phyloP scores from a whole-genome alignment of 2,888 invertebrate genomes.

The Drosophila subsilvestris region DNA sequence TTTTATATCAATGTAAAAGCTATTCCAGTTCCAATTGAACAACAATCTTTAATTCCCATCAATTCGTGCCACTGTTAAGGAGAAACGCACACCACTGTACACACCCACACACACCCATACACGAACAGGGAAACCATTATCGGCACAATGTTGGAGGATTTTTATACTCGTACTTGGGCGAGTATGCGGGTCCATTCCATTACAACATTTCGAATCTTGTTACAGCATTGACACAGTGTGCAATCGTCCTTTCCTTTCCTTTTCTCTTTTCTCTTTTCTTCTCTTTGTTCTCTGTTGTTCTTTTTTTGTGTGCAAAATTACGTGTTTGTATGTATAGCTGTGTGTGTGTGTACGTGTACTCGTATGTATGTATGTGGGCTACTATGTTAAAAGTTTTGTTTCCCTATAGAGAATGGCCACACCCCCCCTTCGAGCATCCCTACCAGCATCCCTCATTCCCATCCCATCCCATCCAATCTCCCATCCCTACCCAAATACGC shows the following conservation, averaged over 20 bases:
- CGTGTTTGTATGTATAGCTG: conserved; percentile 27
- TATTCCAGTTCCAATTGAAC: neutral
- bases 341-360: conserved; percentile 18
- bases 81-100: neutral
- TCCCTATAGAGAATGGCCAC: conserved; percentile 36
- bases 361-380: conserved; percentile 63
- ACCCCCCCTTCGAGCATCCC: conserved; percentile 31
- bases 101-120: neutral
- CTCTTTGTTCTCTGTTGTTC: conserved; percentile 59
- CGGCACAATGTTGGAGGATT: conserved; percentile 41
- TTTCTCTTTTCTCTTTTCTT: conserved; percentile 49
- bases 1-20: neutral
- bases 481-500: conserved; percentile 17
- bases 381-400: conserved; percentile 75
- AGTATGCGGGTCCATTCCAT: conserved; percentile 32
- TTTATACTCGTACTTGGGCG: conserved; percentile 10
- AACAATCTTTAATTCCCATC: neutral
- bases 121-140: conserved; percentile 34
- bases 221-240: conserved; percentile 60
- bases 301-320: conserved; percentile 34
- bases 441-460: conserved; percentile 10
- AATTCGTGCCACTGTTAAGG: neutral
- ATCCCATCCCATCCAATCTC: conserved; percentile 7
- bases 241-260: conserved; percentile 48
- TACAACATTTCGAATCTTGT: conserved; percentile 34